Evolutionary conservation across 53 echinoderm and acorn worm species (phyloP).

Genomic region (Henricia sp.): DNA sequence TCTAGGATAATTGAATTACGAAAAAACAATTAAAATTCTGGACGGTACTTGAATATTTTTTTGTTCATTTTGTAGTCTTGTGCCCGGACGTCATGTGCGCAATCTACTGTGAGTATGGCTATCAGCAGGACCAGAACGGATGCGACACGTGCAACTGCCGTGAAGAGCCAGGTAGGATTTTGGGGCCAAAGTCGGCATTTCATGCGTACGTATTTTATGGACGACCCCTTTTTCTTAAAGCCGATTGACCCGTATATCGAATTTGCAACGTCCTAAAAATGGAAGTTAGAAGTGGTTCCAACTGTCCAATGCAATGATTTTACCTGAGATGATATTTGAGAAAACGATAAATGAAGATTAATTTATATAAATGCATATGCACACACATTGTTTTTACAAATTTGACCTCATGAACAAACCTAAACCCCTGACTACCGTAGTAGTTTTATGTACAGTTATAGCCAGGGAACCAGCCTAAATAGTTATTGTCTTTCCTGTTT

Average conservation of each 20-base stretch:
- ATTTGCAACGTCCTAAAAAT: background rate
- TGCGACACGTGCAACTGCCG: slow-evolving; percentile 72
- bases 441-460: no score
- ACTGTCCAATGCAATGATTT: no score
- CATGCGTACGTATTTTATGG: background rate
- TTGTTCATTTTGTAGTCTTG: background rate
- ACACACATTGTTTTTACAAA: background rate
- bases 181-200: background rate
- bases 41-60: background rate
- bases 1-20: no score
- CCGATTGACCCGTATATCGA: background rate
- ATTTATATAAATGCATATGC: background rate
- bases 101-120: slow-evolving; percentile 58
- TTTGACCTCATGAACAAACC: background rate
- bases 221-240: background rate
- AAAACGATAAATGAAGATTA: no score
- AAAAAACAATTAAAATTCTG: background rate
- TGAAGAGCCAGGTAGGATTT: slow-evolving; percentile 26
- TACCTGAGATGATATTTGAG: no score
- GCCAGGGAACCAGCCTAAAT: no score
- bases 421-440: no score
- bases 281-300: no score
- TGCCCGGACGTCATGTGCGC: slow-evolving; percentile 5
- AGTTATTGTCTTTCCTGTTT: background rate
- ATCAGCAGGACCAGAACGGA: slow-evolving; percentile 58